Conservation (phyloP, 2,888 invertebrate genomes). For the Cephus runcator region DNA sequence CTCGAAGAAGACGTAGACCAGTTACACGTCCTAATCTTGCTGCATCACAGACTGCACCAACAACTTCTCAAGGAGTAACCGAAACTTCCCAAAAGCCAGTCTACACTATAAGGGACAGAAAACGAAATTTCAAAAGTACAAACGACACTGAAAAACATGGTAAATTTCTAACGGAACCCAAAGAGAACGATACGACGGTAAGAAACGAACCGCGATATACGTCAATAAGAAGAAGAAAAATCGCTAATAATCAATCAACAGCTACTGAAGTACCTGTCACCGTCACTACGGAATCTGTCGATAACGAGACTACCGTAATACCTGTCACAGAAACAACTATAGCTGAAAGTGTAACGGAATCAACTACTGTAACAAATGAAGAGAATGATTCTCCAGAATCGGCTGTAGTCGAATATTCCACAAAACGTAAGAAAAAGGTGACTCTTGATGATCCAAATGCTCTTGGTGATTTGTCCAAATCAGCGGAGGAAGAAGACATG, state of each 20-base stretch:
- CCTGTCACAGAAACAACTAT: not conserved
- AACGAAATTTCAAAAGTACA: slow-evolving; percentile 35
- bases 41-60: not conserved
- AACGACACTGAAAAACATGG: slow-evolving; percentile 34
- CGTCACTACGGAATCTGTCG: slow-evolving; percentile 2
- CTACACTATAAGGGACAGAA: slow-evolving; percentile 43
- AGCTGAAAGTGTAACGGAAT: not conserved
- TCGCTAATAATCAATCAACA: not conserved
- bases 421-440: not conserved
- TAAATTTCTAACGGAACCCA: slow-evolving; percentile 27
- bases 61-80: not conserved
- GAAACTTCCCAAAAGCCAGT: slow-evolving; percentile 23
- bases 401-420: not conserved
- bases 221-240: slow-evolving; percentile 5
- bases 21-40: too few relatives aligned
- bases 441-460: too few relatives aligned
- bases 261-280: slow-evolving; percentile 6
- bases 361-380: not conserved
- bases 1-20: slow-evolving; percentile 10
- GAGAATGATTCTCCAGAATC: too few relatives aligned
- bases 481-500: not conserved
- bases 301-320: not conserved
- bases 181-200: slow-evolving; percentile 32
- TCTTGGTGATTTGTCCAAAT: too few relatives aligned
- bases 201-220: slow-evolving; percentile 53